phyloP scores from a whole-genome alignment of 2,797 vertebrate genomes.

The Eremophila alpestris region DNA sequence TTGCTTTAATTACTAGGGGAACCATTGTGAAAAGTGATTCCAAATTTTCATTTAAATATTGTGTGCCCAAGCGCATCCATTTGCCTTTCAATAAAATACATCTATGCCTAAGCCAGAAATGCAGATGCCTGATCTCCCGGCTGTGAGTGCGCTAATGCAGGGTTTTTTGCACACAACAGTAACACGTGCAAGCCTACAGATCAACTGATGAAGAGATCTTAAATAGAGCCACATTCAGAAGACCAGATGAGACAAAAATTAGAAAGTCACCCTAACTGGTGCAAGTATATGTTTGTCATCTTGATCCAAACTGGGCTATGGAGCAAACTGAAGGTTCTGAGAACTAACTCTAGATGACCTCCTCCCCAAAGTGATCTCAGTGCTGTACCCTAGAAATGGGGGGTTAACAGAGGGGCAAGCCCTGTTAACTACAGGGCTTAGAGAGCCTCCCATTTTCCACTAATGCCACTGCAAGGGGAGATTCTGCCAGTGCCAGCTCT shows the following conservation, averaged over 20 bases:
- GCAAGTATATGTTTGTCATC: neutral
- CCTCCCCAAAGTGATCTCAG: neutral
- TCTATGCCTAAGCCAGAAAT: neutral
- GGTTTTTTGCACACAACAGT: neutral
- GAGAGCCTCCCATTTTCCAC: neutral
- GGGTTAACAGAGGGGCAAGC: neutral
- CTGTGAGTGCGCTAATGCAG: neutral
- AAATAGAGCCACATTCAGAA: neutral
- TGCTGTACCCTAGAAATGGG: neutral
- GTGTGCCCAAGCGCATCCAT: neutral
- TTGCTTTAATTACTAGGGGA: neutral
- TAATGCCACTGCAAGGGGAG: rapidly evolving
- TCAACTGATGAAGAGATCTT: neutral
- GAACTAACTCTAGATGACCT: neutral
- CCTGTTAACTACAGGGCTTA: neutral
- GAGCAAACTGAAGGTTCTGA: neutral
- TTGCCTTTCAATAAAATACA: neutral
- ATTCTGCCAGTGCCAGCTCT: neutral
- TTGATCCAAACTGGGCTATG: neutral
- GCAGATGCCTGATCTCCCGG: neutral
- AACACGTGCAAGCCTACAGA: neutral
- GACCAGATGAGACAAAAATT: neutral
- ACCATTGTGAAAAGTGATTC: neutral
- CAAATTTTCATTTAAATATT: neutral
- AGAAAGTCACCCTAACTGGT: neutral